A percentile compares a stretch with the other conserved stretches of the same genome.
Conservation (phyloP, 2,888 invertebrate genomes). For the Odiellus spinosus region DNA sequence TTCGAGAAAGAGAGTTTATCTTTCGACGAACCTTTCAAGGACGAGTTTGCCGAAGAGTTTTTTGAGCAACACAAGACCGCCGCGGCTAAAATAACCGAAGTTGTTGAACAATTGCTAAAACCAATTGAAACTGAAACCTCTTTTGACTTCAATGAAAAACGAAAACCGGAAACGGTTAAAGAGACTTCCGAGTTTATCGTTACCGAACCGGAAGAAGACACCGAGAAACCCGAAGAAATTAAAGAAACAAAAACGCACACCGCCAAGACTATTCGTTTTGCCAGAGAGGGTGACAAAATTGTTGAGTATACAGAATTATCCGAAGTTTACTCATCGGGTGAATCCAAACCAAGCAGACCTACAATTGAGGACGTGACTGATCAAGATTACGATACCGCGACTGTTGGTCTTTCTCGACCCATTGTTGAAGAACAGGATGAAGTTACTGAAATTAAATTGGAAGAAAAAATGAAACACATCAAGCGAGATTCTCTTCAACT, state of each 20-base stretch:
- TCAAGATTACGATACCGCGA: slow-evolving; percentile 3
- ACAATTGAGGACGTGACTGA: slow-evolving; percentile 15
- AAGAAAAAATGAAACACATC: neutral
- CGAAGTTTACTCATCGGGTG: slow-evolving; percentile 12
- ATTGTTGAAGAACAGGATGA: slow-evolving; percentile 11
- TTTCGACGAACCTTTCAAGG: no score
- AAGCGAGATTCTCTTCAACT: neutral
- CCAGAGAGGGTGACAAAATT: slow-evolving; percentile 6
- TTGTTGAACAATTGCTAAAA: no score
- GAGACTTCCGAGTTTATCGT: slow-evolving; percentile 12
- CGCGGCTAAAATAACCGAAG: no score
- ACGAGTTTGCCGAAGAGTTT: no score
- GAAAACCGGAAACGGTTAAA: slow-evolving; percentile 12
- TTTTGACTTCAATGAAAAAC: slow-evolving; percentile 3
- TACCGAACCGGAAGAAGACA: slow-evolving; percentile 13
- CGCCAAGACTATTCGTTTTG: slow-evolving; percentile 8
- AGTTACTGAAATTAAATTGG: neutral
- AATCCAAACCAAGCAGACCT: slow-evolving; percentile 6
- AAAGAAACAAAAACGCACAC: slow-evolving; percentile 10
- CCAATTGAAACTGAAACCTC: slow-evolving; percentile 8
- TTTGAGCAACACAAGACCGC: no score
- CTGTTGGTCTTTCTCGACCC: slow-evolving; percentile 11
- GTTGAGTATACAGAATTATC: slow-evolving; percentile 13
- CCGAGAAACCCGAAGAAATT: slow-evolving; percentile 7
- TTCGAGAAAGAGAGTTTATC: no score